phyloP scores from a whole-genome alignment of 2,888 invertebrate genomes.

The Drosophila fulvimacula region DNA sequence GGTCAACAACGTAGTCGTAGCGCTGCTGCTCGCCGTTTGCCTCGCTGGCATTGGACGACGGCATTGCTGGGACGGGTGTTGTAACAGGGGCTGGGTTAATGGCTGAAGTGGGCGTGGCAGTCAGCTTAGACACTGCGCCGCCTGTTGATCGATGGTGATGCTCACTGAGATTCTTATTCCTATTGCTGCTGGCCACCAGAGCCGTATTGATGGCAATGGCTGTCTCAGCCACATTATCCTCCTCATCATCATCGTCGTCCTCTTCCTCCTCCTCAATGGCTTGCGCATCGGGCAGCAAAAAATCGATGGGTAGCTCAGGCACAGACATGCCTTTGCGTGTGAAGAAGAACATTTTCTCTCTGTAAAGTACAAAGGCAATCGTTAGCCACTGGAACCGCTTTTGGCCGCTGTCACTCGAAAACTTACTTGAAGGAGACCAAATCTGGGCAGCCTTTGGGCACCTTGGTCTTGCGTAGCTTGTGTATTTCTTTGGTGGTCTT shows the following conservation, averaged over 20 bases:
- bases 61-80: conserved; percentile 21
- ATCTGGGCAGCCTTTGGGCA: conserved; percentile 95
- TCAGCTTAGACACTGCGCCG: conserved; percentile 35
- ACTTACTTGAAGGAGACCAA: conserved; percentile 96
- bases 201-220: conserved; percentile 83
- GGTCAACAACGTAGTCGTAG: conserved; percentile 93
- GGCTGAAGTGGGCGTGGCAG: conserved; percentile 48
- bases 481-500: conserved; percentile 96
- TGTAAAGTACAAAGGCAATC: conserved; percentile 84
- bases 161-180: conserved; percentile 84
- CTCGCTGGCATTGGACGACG: conserved; percentile 18
- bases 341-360: conserved; percentile 99
- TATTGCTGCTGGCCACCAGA: conserved; percentile 83
- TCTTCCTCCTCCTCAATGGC: conserved; percentile 83
- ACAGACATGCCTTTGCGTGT: conserved; percentile 92
- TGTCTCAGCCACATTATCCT: conserved; percentile 78
- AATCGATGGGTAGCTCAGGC: conserved; percentile 90
- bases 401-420: no score
- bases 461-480: conserved; percentile 93
- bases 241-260: conserved; percentile 74
- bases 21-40: conserved; percentile 82
- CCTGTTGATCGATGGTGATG: conserved; percentile 69
- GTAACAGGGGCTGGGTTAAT: conserved; percentile 17
- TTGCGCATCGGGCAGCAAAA: conserved; percentile 84
- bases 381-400: background rate